Evolutionary conservation across 2,113 vertebrate species (phyloP).

Genomic region (Grallaria varia): DNA sequence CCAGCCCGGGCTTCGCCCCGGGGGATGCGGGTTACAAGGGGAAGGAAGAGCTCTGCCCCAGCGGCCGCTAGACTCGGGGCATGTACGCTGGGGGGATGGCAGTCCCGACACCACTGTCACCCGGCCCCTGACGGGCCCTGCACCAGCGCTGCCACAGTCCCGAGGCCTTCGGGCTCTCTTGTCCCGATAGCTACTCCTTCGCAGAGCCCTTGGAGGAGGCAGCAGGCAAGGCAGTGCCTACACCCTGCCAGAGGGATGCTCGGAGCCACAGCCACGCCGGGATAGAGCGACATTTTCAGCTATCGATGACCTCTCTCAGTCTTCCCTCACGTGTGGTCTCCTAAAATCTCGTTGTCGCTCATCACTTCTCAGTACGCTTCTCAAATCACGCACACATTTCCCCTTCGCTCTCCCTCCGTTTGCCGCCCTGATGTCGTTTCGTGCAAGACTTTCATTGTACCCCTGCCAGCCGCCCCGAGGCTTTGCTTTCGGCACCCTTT

Average conservation of each 20-base stretch:
- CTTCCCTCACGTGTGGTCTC: not conserved
- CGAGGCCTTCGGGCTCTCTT: not conserved
- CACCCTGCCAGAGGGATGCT: not conserved
- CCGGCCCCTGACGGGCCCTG: not conserved
- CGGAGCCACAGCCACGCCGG: not conserved
- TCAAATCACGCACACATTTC: not conserved
- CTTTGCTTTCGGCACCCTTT: not conserved
- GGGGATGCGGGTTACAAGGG: not conserved
- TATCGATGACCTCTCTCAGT: not conserved
- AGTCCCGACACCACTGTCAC: not conserved
- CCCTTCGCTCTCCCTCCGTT: not conserved
- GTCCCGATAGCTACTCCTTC: not conserved
- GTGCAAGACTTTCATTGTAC: not conserved
- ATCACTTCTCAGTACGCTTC: not conserved
- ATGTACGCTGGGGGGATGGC: accelerated
- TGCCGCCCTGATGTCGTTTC: not conserved
- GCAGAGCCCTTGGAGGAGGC: not conserved
- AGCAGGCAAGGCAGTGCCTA: not conserved
- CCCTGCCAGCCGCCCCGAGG: not conserved
- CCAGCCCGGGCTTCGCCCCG: not conserved
- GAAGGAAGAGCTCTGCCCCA: not conserved
- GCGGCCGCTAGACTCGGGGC: not conserved
- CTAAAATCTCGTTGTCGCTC: not conserved
- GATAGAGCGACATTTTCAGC: not conserved
- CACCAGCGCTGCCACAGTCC: not conserved